Percentiles rank a stretch among this genome's conserved stretches.
Conservation (phyloP, 2,888 invertebrate species). For the Chrysomela aeneicollis region DNA sequence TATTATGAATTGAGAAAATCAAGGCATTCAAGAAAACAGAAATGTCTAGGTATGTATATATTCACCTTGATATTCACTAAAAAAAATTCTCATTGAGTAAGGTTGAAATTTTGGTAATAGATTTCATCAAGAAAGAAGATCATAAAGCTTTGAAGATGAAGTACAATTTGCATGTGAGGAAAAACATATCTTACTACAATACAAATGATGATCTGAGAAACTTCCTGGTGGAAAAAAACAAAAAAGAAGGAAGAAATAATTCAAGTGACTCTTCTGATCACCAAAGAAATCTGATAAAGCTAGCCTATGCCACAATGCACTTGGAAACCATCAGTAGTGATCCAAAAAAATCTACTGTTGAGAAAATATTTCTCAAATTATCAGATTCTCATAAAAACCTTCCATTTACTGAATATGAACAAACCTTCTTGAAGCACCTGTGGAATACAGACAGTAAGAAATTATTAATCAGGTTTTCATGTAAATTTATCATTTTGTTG, state of each 20-base stretch:
- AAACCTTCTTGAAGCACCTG: conserved; percentile 36
- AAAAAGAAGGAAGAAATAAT: neutral
- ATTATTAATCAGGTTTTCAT: neutral
- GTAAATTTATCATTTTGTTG: conserved; percentile 2
- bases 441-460: conserved; percentile 33
- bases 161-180: conserved; percentile 30
- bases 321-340: conserved; percentile 26
- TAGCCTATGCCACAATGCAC: conserved; percentile 32
- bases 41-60: conserved; percentile 19
- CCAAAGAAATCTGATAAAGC: conserved; percentile 37
- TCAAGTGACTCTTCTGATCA: conserved; percentile 13
- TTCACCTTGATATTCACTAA: too few species aligned
- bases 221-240: conserved; percentile 21
- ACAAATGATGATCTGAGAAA: conserved; percentile 34
- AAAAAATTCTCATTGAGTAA: too few species aligned
- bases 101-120: conserved; percentile 23
- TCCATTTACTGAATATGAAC: conserved; percentile 33
- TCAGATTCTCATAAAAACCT: conserved; percentile 24
- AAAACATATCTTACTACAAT: conserved; percentile 33
- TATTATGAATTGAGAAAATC: conserved; percentile 24
- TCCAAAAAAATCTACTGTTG: conserved; percentile 22
- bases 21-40: conserved; percentile 23
- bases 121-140: conserved; percentile 35
- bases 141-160: conserved; percentile 29
- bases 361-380: conserved; percentile 31